phyloP scores from a whole-genome alignment of 2,113 vertebrate genomes.

The Pollachius pollachius region DNA sequence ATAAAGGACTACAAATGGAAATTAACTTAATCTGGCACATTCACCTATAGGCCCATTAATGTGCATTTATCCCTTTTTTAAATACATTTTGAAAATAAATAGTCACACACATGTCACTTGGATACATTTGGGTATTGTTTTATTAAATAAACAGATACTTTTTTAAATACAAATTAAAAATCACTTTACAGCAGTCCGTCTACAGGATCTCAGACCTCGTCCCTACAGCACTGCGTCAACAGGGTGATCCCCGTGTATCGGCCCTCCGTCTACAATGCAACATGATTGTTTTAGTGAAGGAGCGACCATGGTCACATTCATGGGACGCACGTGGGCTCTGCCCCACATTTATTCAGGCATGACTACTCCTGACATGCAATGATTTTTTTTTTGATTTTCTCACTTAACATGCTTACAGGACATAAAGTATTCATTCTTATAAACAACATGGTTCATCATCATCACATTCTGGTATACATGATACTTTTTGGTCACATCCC shows the following conservation, averaged over 20 bases:
- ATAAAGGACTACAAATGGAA: no score
- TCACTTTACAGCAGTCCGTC: background rate
- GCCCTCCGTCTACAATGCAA: background rate
- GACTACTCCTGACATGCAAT: slow-evolving; percentile 67
- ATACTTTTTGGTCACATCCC: slow-evolving; percentile 41
- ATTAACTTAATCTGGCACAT: no score
- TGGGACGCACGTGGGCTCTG: slow-evolving; percentile 30
- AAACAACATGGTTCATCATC: slow-evolving; percentile 35
- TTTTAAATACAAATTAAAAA: background rate
- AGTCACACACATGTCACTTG: background rate
- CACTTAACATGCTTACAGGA: slow-evolving; percentile 71
- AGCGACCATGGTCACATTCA: slow-evolving; percentile 16
- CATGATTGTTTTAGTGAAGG: background rate
- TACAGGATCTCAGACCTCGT: background rate
- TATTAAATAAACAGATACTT: background rate
- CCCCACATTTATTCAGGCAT: slow-evolving; percentile 65
- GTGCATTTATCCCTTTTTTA: background rate
- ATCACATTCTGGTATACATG: slow-evolving; percentile 30
- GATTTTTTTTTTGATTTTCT: slow-evolving; percentile 50
- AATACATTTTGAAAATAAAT: background rate
- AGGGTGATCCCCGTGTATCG: background rate
- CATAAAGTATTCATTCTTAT: slow-evolving; percentile 41
- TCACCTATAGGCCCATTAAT: no score
- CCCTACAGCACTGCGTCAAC: no score
- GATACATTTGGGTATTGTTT: background rate